Percentiles rank a stretch among this genome's conserved stretches.
These are phyloP conservation scores for Azemiops feae DNA, from an alignment of 2,113 vertebrate species.

Conservation along the genomic window DNA sequence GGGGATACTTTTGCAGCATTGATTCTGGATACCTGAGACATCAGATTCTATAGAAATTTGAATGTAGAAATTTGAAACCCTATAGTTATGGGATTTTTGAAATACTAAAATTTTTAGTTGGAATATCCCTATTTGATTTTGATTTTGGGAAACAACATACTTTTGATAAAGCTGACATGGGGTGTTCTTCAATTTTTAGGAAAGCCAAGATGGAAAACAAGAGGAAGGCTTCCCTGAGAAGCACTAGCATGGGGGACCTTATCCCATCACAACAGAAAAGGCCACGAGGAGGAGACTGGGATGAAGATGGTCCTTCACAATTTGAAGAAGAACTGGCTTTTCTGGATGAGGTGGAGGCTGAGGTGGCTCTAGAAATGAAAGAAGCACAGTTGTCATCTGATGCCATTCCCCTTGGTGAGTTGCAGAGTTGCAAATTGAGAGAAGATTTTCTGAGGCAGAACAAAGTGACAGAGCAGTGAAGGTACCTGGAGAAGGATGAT, in stretches of 20 bases:
- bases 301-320: conserved; percentile 75
- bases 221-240: conserved; percentile 51
- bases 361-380: conserved; percentile 71
- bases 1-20: not conserved
- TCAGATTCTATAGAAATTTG: not conserved
- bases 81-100: not conserved
- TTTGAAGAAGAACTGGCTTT: conserved; percentile 84
- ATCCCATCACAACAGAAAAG: conserved; percentile 69
- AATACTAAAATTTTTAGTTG: too few relatives aligned
- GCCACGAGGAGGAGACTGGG: conserved; percentile 72
- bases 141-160: not conserved
- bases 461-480: not conserved
- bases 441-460: not conserved
- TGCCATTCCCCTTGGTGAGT: conserved; percentile 76
- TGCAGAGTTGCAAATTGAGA: not conserved
- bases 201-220: conserved; percentile 69
- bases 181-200: not conserved
- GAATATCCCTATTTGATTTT: not conserved
- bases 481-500: not conserved
- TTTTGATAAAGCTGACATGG: not conserved
- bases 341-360: conserved; percentile 80
- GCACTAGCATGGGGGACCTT: conserved; percentile 30
- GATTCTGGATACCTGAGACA: not conserved
- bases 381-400: conserved; percentile 77
- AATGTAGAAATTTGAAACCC: not conserved